A percentile compares a stretch with the other conserved stretches of the same genome.
phyloP scores from a whole-genome alignment of 1,140 invertebrate genomes.

The Panagrolaimus sp. region DNA sequence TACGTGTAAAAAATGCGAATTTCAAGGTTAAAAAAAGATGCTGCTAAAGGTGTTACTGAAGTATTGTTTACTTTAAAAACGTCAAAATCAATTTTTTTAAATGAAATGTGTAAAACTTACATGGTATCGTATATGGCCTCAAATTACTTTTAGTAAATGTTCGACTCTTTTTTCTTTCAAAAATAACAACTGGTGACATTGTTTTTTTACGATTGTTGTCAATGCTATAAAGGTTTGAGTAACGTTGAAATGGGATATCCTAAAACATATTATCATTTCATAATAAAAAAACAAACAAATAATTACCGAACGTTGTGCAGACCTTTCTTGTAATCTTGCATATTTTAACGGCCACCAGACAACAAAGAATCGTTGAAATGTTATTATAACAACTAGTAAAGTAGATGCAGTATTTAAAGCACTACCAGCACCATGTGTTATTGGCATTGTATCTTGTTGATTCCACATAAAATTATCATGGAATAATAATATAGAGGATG shows the following conservation, averaged over 20 bases:
- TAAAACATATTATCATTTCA: not conserved
- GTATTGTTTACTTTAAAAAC: not conserved
- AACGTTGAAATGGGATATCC: conserved; percentile 6
- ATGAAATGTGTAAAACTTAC: too few relatives aligned
- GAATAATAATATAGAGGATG: conserved; percentile 32
- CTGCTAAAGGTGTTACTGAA: not conserved
- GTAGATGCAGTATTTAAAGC: conserved; percentile 42
- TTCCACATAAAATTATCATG: conserved; percentile 39
- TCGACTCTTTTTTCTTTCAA: not conserved
- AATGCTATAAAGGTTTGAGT: not conserved
- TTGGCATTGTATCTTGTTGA: conserved; percentile 27
- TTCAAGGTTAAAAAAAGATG: too few relatives aligned
- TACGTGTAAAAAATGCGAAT: too few relatives aligned
- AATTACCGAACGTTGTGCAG: not conserved
- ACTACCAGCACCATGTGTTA: conserved; percentile 41
- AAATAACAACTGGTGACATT: not conserved
- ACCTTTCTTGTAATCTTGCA: conserved; percentile 21
- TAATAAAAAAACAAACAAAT: too few relatives aligned
- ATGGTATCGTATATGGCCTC: not conserved
- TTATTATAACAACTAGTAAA: conserved; percentile 42
- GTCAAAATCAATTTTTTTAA: not conserved
- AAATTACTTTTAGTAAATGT: not conserved
- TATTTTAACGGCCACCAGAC: conserved; percentile 41
- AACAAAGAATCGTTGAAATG: conserved; percentile 47
- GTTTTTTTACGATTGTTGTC: not conserved